Evolutionary conservation across 2,888 invertebrate species (phyloP).

Genomic region (Drosophila gaucha): DNA sequence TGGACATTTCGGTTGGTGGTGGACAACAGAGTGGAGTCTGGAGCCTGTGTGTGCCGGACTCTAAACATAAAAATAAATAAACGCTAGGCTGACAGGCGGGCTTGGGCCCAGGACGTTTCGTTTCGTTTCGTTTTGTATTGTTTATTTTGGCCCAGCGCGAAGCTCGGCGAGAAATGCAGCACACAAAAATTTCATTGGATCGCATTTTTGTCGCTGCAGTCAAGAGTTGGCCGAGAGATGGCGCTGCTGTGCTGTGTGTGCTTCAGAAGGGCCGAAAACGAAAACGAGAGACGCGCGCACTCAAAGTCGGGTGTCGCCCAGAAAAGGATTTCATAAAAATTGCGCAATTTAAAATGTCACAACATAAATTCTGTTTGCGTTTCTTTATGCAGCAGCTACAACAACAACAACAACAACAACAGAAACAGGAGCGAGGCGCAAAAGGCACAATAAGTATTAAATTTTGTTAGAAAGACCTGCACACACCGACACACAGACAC

Average conservation of each 20-base stretch:
- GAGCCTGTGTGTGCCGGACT: slow-evolving; percentile 41
- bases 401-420: slow-evolving; percentile 41
- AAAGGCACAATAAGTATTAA: slow-evolving; percentile 74
- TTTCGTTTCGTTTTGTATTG: background rate
- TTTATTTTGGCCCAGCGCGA: slow-evolving; percentile 10
- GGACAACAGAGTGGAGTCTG: slow-evolving; percentile 20
- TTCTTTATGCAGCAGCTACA: slow-evolving; percentile 76
- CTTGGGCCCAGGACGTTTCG: slow-evolving; percentile 40
- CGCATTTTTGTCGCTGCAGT: slow-evolving; percentile 61
- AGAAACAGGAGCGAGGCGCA: slow-evolving; percentile 39
- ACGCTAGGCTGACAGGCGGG: slow-evolving; percentile 79
- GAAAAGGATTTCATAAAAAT: slow-evolving; percentile 84
- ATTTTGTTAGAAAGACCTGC: slow-evolving; percentile 77
- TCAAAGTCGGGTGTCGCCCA: slow-evolving; percentile 52
- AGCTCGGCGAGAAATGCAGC: slow-evolving; percentile 50
- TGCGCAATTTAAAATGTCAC: slow-evolving; percentile 85
- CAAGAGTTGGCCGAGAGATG: slow-evolving; percentile 65
- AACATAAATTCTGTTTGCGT: slow-evolving; percentile 84
- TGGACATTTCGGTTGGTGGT: slow-evolving; percentile 44
- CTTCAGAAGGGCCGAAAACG: slow-evolving; percentile 38
- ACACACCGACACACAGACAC: slow-evolving; percentile 28
- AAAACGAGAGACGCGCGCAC: slow-evolving; percentile 62
- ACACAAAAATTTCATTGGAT: slow-evolving; percentile 70
- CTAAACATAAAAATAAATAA: slow-evolving; percentile 83
- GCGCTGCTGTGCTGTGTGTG: slow-evolving; percentile 38